Conservation (phyloP, 2,888 invertebrate species). For the Calameuta pallipes region DNA sequence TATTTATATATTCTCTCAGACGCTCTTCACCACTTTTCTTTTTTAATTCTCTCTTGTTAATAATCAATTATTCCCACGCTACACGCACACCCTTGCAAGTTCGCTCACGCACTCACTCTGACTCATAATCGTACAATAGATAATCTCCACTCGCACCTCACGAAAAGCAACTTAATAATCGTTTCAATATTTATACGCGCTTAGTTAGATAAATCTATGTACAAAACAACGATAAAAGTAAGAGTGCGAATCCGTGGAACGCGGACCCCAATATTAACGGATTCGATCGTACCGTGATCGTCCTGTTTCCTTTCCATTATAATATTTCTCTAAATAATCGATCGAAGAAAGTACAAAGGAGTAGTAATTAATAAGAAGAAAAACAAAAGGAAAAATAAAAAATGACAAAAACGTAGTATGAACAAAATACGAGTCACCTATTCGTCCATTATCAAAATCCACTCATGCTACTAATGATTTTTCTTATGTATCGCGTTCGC, state of each 20-base stretch:
- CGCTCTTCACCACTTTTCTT: conserved; percentile 26
- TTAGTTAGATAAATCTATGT: conserved; percentile 52
- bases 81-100: neutral
- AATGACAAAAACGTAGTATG: neutral
- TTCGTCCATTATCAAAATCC: neutral
- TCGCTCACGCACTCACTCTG: neutral
- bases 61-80: neutral
- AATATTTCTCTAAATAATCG: neutral
- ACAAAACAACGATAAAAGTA: conserved; percentile 51
- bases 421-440: neutral
- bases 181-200: conserved; percentile 36
- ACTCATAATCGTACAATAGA: neutral
- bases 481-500: neutral
- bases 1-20: conserved; percentile 40
- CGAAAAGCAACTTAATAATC: conserved; percentile 43
- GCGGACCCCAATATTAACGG: neutral
- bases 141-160: conserved; percentile 19
- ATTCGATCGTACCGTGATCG: neutral
- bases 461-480: neutral
- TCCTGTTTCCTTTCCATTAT: neutral
- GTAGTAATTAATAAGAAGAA: neutral
- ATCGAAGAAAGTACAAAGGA: neutral
- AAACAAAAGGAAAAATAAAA: neutral
- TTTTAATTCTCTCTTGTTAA: neutral
- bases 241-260: conserved; percentile 14